Conservation (phyloP, 2,888 invertebrate genomes). For the Callinectes sapidus region DNA sequence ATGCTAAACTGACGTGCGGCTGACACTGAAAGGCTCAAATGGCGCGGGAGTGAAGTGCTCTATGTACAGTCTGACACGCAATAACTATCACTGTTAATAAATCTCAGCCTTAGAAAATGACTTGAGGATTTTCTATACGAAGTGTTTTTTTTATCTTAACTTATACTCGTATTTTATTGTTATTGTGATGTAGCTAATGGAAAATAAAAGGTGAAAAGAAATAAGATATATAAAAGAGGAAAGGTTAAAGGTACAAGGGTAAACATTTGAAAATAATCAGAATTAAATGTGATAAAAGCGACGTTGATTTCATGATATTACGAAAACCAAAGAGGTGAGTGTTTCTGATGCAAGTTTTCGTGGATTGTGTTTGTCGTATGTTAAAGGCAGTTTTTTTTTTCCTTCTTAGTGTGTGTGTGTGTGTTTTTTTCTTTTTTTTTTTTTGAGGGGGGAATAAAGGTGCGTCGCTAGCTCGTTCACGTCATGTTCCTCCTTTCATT, state of each 20-base stretch:
- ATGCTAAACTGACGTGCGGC: constrained; percentile 3
- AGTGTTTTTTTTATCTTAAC: background rate
- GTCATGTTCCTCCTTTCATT: too few species aligned
- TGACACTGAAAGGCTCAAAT: background rate
- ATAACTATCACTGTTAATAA: background rate
- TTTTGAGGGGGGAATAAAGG: background rate
- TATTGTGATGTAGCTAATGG: background rate
- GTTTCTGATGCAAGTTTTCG: background rate
- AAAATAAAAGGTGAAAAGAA: background rate
- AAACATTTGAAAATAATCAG: background rate
- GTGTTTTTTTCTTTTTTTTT: background rate
- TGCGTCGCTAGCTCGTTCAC: background rate
- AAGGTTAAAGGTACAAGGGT: background rate
- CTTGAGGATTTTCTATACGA: background rate
- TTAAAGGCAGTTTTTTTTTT: constrained; percentile 1
- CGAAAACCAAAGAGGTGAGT: background rate
- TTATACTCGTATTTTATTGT: background rate
- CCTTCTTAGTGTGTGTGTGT: background rate
- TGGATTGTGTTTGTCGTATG: constrained; percentile 17
- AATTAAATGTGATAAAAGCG: background rate
- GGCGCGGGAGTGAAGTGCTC: background rate
- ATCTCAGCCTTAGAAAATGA: background rate
- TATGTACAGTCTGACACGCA: background rate
- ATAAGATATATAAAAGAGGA: background rate
- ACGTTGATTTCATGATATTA: background rate